Evolutionary conservation across 2,888 invertebrate species (phyloP).

Genomic region (Drosophila acutilabella): DNA sequence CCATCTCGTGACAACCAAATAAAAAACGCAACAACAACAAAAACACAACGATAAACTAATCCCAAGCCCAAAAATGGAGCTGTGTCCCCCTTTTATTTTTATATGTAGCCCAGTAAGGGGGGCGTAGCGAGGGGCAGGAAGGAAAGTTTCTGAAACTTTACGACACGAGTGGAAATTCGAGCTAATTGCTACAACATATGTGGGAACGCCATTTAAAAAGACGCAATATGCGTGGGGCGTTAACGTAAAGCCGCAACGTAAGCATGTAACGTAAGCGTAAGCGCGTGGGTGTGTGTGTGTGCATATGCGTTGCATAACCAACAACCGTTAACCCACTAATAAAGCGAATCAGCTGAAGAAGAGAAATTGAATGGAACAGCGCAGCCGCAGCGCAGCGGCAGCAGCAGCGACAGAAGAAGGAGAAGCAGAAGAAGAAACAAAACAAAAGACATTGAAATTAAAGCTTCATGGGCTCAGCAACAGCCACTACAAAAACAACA

Average conservation of each 20-base stretch:
- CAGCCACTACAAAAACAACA: slow-evolving; percentile 31
- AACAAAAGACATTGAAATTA: slow-evolving; percentile 63
- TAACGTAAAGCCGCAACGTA: not conserved
- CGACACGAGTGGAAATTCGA: slow-evolving; percentile 49
- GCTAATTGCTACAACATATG: slow-evolving; percentile 62
- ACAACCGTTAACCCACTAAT: slow-evolving; percentile 55
- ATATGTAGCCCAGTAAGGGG: not conserved
- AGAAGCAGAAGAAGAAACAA: slow-evolving; percentile 23
- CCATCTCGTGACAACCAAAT: slow-evolving; percentile 71
- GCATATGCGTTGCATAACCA: slow-evolving; percentile 66
- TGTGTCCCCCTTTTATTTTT: slow-evolving; percentile 18
- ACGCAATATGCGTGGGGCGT: slow-evolving; percentile 5
- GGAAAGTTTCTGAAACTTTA: slow-evolving; percentile 41
- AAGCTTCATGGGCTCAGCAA: slow-evolving; percentile 41
- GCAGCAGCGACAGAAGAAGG: slow-evolving; percentile 28
- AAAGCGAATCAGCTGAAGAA: slow-evolving; percentile 43
- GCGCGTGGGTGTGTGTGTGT: slow-evolving; percentile 28
- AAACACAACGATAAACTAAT: slow-evolving; percentile 38
- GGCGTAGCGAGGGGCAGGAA: slow-evolving; percentile 1
- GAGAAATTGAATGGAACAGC: slow-evolving; percentile 53
- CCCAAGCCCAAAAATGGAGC: slow-evolving; percentile 15
- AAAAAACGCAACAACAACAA: slow-evolving; percentile 34
- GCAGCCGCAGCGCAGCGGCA: no score
- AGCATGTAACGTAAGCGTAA: not conserved
- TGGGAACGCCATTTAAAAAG: slow-evolving; percentile 25